Evolutionary conservation across 2,797 vertebrate genomes (phyloP), one percentile per base, ranked within the genome.

Genomic region (Morelia viridis): DNA sequence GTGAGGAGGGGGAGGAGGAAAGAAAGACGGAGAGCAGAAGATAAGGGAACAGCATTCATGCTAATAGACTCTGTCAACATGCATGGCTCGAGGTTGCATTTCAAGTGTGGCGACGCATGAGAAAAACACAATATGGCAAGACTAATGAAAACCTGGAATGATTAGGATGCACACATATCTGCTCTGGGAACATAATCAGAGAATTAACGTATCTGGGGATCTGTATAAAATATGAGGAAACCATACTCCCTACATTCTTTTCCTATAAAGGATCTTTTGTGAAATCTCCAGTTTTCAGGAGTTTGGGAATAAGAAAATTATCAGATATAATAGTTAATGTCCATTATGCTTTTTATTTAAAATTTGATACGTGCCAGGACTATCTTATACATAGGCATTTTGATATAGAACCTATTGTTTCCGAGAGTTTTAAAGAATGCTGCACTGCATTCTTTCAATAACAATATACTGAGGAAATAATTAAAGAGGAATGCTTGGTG

Each of bases 21-120:
- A 28, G 50, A 53, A 8, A 88, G 84, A 88, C 92, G 90, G 84
- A 22, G 94, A 94, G 92, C 93, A 89, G 92, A 56, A 94, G 96
- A 97, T 97, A 95, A 96, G 96, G 92, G 96, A 96, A 92, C 95
- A 87, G 94, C 94, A 85, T 95, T 96, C 93, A 96, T 93, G 96
- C 95, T 97, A 96, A 97, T 97, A 96, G 96, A 94, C 94, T 57
- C 96, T 97, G 97, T 96, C 97, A 96, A 96, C 94, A 1, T 35
- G 56, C 95, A 9, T 89, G 95, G 94, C 92, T 96, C 58, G 31
- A 35, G 92, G 91, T 93, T 7, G 93, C 93, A 46, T 95, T 76
- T 57, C 89, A 86, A 94, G 92, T 86, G 35, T 22, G 17, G 94
- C 62, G 89, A 84, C 71, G 89, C 83, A 93, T 88, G 85, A 91